Evolutionary conservation across 2,113 vertebrate species (phyloP).

Genomic region (Apistogramma diplotaenia): DNA sequence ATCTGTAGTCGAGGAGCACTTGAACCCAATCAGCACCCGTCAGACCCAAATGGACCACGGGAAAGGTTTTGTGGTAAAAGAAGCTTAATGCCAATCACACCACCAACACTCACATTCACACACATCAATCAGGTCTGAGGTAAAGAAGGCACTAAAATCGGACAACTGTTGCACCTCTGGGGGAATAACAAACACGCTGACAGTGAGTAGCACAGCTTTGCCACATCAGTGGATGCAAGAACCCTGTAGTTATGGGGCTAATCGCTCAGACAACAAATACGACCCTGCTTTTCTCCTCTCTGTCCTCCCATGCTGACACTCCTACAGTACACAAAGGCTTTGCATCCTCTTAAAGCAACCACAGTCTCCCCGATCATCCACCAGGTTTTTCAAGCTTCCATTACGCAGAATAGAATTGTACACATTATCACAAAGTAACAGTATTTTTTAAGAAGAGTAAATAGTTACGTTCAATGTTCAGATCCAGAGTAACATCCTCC

Average conservation of each 20-base stretch:
- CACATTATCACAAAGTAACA: not conserved
- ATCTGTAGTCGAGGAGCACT: conserved; percentile 62
- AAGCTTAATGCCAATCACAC: conserved; percentile 58
- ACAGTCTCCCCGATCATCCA: not conserved
- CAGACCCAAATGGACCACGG: conserved; percentile 66
- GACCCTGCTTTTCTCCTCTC: conserved; percentile 9
- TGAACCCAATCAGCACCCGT: conserved; percentile 70
- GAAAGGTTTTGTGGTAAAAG: conserved; percentile 35
- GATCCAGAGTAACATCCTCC: not conserved
- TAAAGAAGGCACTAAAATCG: conserved; percentile 31
- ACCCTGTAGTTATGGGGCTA: conserved; percentile 29
- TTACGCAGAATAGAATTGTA: not conserved
- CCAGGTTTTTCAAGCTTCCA: not conserved
- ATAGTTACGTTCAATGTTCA: not conserved
- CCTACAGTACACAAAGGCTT: not conserved
- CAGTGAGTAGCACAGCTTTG: conserved; percentile 11
- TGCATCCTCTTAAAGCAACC: not conserved
- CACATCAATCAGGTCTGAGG: conserved; percentile 38
- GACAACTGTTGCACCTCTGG: conserved; percentile 19
- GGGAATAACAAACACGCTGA: conserved; percentile 3
- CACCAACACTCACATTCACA: conserved; percentile 37
- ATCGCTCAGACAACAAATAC: conserved; percentile 19
- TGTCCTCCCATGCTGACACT: conserved; percentile 14
- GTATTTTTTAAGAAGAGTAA: not conserved
- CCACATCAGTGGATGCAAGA: conserved; percentile 29